Percentiles rank a stretch among this genome's conserved stretches.
phyloP scores from a whole-genome alignment of 2,113 vertebrate species.

The Neolamprologus kungweensis region DNA sequence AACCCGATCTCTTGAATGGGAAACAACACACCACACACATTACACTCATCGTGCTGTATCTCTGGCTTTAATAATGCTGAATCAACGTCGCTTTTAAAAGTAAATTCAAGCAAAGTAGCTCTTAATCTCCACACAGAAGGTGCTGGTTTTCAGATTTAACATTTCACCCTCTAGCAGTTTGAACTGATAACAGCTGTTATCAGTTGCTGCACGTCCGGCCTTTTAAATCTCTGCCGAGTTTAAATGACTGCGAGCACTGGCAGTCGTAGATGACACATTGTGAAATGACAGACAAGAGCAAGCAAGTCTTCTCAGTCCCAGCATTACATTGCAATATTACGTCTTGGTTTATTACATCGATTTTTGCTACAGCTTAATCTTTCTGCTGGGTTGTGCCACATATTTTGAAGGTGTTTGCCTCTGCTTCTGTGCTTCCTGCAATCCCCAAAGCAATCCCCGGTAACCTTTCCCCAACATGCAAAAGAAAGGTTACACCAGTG shows the following conservation, averaged over 20 bases:
- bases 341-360: slow-evolving; percentile 6
- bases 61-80: not conserved
- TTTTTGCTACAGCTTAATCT: slow-evolving; percentile 23
- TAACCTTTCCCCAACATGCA: slow-evolving; percentile 20
- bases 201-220: slow-evolving; percentile 1
- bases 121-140: slow-evolving; percentile 9
- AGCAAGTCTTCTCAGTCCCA: not conserved
- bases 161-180: slow-evolving; percentile 16
- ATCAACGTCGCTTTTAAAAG: slow-evolving; percentile 1
- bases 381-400: not conserved
- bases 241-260: not conserved
- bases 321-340: slow-evolving; percentile 14
- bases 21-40: not conserved
- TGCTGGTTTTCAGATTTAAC: not conserved
- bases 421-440: not conserved
- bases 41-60: not conserved
- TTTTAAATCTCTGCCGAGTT: slow-evolving; percentile 1
- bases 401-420: not conserved
- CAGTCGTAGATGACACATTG: not conserved
- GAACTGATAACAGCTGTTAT: slow-evolving; percentile 2
- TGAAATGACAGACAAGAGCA: slow-evolving; percentile 12
- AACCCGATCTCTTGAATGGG: not conserved
- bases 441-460: not conserved
- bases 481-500: not conserved
- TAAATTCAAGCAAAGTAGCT: not conserved